phyloP scores from a whole-genome alignment of 2,113 vertebrate genomes.

The Calonectris borealis region DNA sequence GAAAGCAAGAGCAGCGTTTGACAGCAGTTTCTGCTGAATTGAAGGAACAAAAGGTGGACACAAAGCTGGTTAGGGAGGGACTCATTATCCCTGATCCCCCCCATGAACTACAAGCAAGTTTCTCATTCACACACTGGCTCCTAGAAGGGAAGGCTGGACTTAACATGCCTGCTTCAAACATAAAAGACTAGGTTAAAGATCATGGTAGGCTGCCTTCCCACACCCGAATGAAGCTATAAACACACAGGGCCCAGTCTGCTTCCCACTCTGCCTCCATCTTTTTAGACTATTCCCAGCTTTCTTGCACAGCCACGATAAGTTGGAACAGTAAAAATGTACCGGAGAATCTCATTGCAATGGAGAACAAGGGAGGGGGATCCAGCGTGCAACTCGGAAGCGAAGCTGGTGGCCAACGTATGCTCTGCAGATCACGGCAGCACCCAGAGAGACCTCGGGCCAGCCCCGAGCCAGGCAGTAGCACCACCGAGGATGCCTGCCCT shows the following conservation, averaged over 20 bases:
- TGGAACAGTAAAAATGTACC: not conserved
- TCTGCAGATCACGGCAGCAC: not conserved
- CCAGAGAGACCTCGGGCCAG: not conserved
- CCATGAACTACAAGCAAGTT: not conserved
- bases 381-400: not conserved
- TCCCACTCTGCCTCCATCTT: not conserved
- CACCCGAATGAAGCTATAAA: not conserved
- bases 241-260: not conserved
- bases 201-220: not conserved
- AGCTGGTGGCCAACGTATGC: not conserved
- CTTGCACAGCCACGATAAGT: fast-evolving
- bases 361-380: not conserved
- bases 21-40: not conserved
- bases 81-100: not conserved
- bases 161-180: not conserved
- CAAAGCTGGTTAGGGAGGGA: not conserved
- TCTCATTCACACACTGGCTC: not conserved
- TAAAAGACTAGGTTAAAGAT: not conserved
- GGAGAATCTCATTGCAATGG: not conserved
- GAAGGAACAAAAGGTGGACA: constrained; percentile 31
- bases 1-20: constrained; percentile 2
- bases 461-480: not conserved
- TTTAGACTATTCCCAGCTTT: not conserved
- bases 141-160: not conserved
- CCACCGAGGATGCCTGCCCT: not conserved